These are phyloP conservation scores for Griposia aprilina DNA, from an alignment of 2,888 invertebrate genomes.

Conservation along the genomic window DNA sequence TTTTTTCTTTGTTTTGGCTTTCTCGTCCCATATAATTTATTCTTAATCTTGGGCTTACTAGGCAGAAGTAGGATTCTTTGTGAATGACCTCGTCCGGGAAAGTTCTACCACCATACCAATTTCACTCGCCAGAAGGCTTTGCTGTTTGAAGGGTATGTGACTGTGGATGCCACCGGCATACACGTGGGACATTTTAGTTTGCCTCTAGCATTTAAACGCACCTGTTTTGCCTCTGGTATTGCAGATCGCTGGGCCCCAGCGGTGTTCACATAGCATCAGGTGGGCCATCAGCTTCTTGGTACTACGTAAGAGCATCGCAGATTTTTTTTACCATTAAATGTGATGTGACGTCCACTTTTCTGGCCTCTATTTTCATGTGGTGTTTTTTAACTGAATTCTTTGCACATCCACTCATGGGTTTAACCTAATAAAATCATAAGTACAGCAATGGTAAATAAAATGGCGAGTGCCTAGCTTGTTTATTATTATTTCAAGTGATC, in stretches of 20 bases:
- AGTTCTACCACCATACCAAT: background rate
- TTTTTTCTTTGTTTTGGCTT: background rate
- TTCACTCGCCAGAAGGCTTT: too few species aligned
- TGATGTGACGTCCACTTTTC: too few species aligned
- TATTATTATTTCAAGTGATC: slow-evolving; percentile 32
- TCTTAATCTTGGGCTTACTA: background rate
- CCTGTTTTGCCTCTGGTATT: background rate
- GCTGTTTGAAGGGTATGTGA: too few species aligned
- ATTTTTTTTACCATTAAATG: too few species aligned
- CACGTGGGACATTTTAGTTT: background rate
- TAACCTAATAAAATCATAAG: background rate
- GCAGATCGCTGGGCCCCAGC: too few species aligned
- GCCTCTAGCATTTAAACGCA: background rate
- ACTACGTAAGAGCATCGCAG: too few species aligned
- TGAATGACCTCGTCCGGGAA: background rate
- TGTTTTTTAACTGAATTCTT: background rate
- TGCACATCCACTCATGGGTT: background rate
- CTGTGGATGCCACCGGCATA: background rate
- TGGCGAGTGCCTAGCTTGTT: slow-evolving; percentile 21
- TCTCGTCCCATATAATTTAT: background rate
- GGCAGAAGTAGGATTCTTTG: background rate
- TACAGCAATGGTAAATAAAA: slow-evolving; percentile 17
- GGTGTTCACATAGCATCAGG: background rate
- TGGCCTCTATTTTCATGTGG: too few species aligned
- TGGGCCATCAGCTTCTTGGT: too few species aligned